These are phyloP conservation scores for Heliangelus exortis DNA, from an alignment of 2,797 vertebrate species.

Conservation along the genomic window DNA sequence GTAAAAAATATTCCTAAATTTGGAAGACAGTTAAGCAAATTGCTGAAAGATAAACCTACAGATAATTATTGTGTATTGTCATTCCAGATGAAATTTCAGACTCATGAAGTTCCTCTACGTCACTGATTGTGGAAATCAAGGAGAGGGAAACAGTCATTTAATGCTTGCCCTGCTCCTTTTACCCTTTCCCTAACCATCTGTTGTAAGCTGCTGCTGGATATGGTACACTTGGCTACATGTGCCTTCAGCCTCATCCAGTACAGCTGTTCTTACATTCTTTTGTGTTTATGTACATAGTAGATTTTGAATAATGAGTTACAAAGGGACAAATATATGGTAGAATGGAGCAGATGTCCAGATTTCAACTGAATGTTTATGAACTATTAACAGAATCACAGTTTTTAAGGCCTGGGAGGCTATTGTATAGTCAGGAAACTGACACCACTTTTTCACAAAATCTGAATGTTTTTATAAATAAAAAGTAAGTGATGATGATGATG, in stretches of 20 bases:
- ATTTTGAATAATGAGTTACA: slow-evolving; percentile 13
- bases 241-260: not conserved
- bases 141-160: not conserved
- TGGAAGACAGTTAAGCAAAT: not conserved
- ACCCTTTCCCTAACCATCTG: not conserved
- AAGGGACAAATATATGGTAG: not conserved
- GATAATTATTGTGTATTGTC: not conserved
- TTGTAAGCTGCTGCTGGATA: not conserved
- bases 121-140: not conserved
- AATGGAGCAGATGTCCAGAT: not conserved
- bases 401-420: not conserved
- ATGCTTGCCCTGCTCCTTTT: not conserved
- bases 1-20: not conserved
- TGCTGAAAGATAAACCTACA: not conserved
- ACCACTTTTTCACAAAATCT: not conserved
- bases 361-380: not conserved
- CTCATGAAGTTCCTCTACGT: not conserved
- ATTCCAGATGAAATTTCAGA: not conserved
- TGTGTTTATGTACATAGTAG: not conserved
- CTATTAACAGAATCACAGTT: not conserved
- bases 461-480: not conserved
- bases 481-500: too few relatives aligned
- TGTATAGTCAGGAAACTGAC: not conserved
- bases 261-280: slow-evolving; percentile 15
- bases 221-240: not conserved